phyloP scores from a whole-genome alignment of 2,113 vertebrate species.

The Argyrosomus japonicus region DNA sequence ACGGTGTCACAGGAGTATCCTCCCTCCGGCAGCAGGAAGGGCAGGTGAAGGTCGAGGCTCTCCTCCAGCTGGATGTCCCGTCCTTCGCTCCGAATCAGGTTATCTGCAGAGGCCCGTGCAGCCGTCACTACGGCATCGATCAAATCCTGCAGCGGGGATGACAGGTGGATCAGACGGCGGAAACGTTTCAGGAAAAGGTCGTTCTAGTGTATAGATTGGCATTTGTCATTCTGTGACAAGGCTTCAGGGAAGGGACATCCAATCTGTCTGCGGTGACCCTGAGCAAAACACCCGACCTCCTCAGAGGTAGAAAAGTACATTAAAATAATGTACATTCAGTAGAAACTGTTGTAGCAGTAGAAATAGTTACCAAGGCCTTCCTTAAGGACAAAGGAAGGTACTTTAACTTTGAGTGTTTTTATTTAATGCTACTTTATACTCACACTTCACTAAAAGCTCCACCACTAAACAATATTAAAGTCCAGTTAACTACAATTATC shows the following conservation, averaged over 20 bases:
- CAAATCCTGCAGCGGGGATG: slow-evolving; percentile 84
- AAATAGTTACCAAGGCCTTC: no score
- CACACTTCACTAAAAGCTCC: no score
- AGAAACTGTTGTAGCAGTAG: not conserved
- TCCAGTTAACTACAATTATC: no score
- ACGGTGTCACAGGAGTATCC: slow-evolving; percentile 93
- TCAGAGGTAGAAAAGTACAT: not conserved
- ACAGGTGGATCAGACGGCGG: slow-evolving; percentile 9
- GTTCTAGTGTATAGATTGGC: slow-evolving; percentile 15
- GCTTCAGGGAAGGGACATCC: slow-evolving; percentile 21
- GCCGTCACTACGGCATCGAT: slow-evolving; percentile 89
- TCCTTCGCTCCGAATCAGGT: slow-evolving; percentile 88
- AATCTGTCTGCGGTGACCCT: slow-evolving; percentile 31
- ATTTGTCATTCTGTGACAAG: slow-evolving; percentile 51
- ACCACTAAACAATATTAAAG: no score
- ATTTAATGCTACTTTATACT: no score
- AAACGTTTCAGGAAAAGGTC: slow-evolving; percentile 52
- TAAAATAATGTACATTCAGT: not conserved
- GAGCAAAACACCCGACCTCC: slow-evolving; percentile 4
- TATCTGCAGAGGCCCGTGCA: slow-evolving; percentile 88
- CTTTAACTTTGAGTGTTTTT: no score
- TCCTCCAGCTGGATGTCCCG: slow-evolving; percentile 89
- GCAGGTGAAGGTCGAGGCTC: slow-evolving; percentile 91
- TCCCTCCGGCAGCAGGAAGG: slow-evolving; percentile 94
- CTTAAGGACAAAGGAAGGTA: no score